These are phyloP conservation scores for Collichthys lucidus DNA, from an alignment of 2,113 vertebrate genomes.

Conservation along the genomic window DNA sequence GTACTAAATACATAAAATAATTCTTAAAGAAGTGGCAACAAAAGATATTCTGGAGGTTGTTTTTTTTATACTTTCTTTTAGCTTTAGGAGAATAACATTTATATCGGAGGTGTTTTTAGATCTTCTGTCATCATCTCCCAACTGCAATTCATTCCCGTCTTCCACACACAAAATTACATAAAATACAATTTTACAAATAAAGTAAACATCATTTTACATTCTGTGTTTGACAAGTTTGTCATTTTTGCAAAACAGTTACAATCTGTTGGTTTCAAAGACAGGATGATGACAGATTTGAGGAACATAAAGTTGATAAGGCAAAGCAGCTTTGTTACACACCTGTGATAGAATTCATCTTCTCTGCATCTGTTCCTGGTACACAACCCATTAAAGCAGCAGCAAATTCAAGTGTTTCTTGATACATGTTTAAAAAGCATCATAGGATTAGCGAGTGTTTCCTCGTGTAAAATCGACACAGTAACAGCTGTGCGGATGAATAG, in stretches of 20 bases:
- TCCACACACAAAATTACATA: neutral
- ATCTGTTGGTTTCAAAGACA: slow-evolving; percentile 25
- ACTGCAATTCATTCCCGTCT: neutral
- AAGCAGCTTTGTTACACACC: slow-evolving; percentile 50
- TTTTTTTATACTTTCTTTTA: neutral
- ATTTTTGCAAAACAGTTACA: slow-evolving; percentile 53
- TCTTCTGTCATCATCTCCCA: neutral
- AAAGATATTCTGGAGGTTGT: neutral
- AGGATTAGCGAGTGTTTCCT: neutral
- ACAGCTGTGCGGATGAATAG: neutral
- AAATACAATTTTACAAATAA: slow-evolving; percentile 24
- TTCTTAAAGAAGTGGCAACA: neutral
- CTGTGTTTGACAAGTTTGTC: slow-evolving; percentile 24
- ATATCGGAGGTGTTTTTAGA: neutral
- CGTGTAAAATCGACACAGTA: slow-evolving; percentile 7
- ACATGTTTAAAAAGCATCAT: neutral
- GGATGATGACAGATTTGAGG: slow-evolving; percentile 28
- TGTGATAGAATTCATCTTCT: neutral
- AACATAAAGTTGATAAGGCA: slow-evolving; percentile 56
- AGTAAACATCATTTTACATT: slow-evolving; percentile 40
- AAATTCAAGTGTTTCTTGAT: slow-evolving; percentile 18
- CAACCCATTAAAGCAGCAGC: neutral
- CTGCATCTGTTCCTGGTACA: neutral
- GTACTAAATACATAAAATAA: neutral
- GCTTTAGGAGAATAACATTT: neutral